These are phyloP conservation scores for Lasioglossum baleicum DNA, from an alignment of 1,140 invertebrate species.

Conservation along the genomic window DNA sequence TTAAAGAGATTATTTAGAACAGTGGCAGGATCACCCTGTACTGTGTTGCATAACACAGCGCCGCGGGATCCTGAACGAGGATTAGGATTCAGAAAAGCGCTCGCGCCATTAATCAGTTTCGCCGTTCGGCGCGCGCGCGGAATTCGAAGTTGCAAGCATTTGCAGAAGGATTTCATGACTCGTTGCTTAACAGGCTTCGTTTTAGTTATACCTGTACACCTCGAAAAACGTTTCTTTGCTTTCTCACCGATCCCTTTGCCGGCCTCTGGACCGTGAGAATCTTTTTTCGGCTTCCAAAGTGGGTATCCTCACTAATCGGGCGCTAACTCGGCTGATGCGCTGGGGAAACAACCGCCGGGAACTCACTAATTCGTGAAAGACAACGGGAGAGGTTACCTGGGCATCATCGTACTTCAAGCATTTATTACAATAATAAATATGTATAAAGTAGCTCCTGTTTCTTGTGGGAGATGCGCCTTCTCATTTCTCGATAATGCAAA, in stretches of 20 bases:
- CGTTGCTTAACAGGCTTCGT: background rate
- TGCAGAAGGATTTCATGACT: background rate
- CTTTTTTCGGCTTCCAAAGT: slow-evolving; percentile 26
- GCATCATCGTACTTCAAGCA: no score
- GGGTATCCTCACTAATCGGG: slow-evolving; percentile 37
- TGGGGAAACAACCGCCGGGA: slow-evolving; percentile 38
- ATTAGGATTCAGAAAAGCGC: slow-evolving; percentile 14
- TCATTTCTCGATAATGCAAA: no score
- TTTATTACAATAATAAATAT: no score
- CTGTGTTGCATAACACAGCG: background rate
- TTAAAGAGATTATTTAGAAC: no score
- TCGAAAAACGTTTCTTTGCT: slow-evolving; percentile 34
- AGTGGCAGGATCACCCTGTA: background rate
- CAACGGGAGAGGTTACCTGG: background rate
- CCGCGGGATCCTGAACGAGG: background rate
- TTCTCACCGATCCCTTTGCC: slow-evolving; percentile 28
- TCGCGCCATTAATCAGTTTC: slow-evolving; percentile 4
- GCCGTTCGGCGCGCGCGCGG: background rate
- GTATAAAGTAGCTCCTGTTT: no score
- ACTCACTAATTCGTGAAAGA: slow-evolving; percentile 27
- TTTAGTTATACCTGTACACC: no score
- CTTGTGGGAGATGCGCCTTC: no score
- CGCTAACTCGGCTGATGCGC: slow-evolving; percentile 37
- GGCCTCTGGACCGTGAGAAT: slow-evolving; percentile 31
- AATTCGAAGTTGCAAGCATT: background rate